Percentiles rank a stretch among this genome's conserved stretches.
phyloP scores from a whole-genome alignment of 2,888 invertebrate genomes.

The Seira ritae region DNA sequence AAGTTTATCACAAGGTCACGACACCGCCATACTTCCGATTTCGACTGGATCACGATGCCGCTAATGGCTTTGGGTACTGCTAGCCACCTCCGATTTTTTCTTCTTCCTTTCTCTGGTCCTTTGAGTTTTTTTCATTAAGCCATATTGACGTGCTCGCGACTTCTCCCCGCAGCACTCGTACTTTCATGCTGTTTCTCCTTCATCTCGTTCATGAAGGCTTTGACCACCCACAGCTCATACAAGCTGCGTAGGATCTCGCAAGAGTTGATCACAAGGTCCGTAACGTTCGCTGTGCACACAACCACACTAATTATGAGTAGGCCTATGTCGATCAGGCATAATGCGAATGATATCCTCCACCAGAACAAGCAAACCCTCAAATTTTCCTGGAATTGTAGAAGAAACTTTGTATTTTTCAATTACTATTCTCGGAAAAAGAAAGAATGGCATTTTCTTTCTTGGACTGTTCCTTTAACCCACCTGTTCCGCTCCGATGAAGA shows the following conservation, averaged over 20 bases:
- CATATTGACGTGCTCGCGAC: conserved; percentile 22
- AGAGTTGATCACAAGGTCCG: conserved; percentile 55
- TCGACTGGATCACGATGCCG: too few relatives aligned
- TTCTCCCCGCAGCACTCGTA: too few relatives aligned
- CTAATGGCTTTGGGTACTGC: too few relatives aligned
- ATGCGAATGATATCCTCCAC: conserved; percentile 46
- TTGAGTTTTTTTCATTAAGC: conserved; percentile 39
- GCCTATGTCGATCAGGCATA: conserved; percentile 52
- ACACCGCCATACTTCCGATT: too few relatives aligned
- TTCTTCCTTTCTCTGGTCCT: too few relatives aligned
- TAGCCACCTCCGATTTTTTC: too few relatives aligned
- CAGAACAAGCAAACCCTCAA: conserved; percentile 49
- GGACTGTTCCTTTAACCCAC: conserved; percentile 36
- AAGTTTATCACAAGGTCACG: too few relatives aligned
- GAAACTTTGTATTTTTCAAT: too few relatives aligned
- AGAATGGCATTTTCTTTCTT: too few relatives aligned
- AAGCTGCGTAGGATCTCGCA: conserved; percentile 51
- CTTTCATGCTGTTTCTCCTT: conserved; percentile 28
- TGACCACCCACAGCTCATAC: conserved; percentile 62
- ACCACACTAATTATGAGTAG: conserved; percentile 27
- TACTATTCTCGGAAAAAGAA: too few relatives aligned
- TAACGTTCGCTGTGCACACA: conserved; percentile 43
- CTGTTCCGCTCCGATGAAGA: conserved; percentile 60
- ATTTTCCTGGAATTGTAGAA: conserved; percentile 38
- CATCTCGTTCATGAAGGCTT: conserved; percentile 58